Base-by-base conservation (phyloP, 2,888 invertebrate genomes). In the Acrobasis consociella region DNA sequence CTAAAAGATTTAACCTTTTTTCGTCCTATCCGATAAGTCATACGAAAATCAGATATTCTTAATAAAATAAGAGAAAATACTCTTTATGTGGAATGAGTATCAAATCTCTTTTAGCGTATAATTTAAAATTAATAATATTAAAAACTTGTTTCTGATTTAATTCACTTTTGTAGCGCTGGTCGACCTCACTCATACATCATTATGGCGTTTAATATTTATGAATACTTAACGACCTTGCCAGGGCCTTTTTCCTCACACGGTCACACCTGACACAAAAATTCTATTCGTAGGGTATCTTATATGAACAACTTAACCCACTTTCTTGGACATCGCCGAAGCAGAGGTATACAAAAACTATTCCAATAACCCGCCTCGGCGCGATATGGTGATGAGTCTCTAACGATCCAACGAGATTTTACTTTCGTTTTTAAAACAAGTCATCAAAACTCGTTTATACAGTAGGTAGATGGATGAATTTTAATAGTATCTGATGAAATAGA, bases 281-380 rank as follows among this genome's bases (percentile, higher is more conserved):
- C 51, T 66, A 31, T 64, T 65, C 15, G 13, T 58, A 5, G 15
- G 38, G 50, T 62, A 58, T 37, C 55, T 58, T 49, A 58, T 37
- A 31, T 58, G 62, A 68, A 68, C 67, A 65, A 66, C 67, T 66
- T 76, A 78, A 71, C 80, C 80, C 72, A 80, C 81, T 81, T 81
- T 78, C 77, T 61, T 68, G 62, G 65, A 60, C 68, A 66, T 74
- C 70, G 72, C 73, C 64, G 70, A 70, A 66, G 70, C 60, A 70
- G 62, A 71, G 70, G 63, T n/a, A n/a, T 62, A 60, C 63, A 62
- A 63, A 55, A 65, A 63, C 46, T 58, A 49, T 63, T 68, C 67
- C 70, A 76, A 77, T 78, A 78, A 71, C 71, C 72, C 69, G 71
- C 51, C 72, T 68, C 72, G 63, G 64, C 38, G 55, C 55, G 16